phyloP scores from a whole-genome alignment of 2,888 invertebrate genomes.

The Cinara cedri region DNA sequence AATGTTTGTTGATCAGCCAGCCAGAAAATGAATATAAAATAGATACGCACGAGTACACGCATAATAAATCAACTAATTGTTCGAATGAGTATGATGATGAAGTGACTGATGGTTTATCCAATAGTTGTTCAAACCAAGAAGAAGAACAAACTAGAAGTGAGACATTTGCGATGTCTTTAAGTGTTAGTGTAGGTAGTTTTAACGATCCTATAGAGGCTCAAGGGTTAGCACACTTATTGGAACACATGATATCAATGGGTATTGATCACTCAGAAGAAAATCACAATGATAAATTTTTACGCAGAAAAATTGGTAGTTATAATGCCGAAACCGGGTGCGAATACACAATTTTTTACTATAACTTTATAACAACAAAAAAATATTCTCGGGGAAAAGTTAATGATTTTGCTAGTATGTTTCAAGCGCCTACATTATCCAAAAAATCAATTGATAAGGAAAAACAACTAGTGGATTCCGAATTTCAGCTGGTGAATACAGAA shows the following conservation, averaged over 20 bases:
- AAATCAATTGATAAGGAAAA: slow-evolving; percentile 86
- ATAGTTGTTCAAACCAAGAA: slow-evolving; percentile 8
- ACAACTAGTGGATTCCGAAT: slow-evolving; percentile 90
- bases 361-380: slow-evolving; percentile 85
- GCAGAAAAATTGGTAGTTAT: slow-evolving; percentile 82
- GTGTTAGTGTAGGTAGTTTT: slow-evolving; percentile 80
- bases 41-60: neutral
- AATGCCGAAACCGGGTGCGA: slow-evolving; percentile 90
- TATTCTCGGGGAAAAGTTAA: slow-evolving; percentile 78
- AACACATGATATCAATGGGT: slow-evolving; percentile 96
- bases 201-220: slow-evolving; percentile 78
- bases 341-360: slow-evolving; percentile 83
- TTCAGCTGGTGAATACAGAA: slow-evolving; percentile 65
- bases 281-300: slow-evolving; percentile 80
- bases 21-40: slow-evolving; percentile 10
- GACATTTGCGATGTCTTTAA: slow-evolving; percentile 63
- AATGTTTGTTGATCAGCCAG: slow-evolving; percentile 36
- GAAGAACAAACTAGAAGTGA: slow-evolving; percentile 3
- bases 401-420: slow-evolving; percentile 87
- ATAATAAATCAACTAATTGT: no score
- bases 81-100: slow-evolving; percentile 18
- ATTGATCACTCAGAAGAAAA: slow-evolving; percentile 87
- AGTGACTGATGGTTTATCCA: neutral
- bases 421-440: slow-evolving; percentile 81
- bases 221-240: slow-evolving; percentile 84